phyloP scores from a whole-genome alignment of 2,888 invertebrate genomes.

The Temnothorax ravouxi region DNA sequence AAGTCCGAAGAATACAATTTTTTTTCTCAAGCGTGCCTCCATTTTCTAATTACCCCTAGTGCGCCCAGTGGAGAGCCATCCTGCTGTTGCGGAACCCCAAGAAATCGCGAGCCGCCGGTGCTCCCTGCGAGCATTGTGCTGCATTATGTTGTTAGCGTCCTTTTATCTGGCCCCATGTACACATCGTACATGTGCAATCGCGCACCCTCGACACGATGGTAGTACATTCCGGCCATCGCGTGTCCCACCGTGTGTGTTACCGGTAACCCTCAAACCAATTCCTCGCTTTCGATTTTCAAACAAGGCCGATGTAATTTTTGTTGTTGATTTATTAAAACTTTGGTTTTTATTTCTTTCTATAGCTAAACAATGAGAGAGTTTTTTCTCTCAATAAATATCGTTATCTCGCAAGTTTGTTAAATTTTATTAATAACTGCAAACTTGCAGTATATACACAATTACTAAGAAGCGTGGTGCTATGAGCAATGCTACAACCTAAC shows the following conservation, averaged over 20 bases:
- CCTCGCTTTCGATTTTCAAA: constrained; percentile 32
- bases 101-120: constrained; percentile 66
- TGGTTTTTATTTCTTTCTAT: not conserved
- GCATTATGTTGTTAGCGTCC: constrained; percentile 76
- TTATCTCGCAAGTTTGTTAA: not conserved
- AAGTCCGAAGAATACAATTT: constrained; percentile 38
- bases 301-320: not conserved
- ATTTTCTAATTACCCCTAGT: constrained; percentile 70
- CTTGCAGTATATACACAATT: not conserved
- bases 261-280: constrained; percentile 13
- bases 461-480: not conserved
- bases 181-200: constrained; percentile 59
- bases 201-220: constrained; percentile 68
- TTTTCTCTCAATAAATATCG: not conserved
- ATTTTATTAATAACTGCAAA: not conserved
- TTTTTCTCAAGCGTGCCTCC: constrained; percentile 34
- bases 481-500: not conserved
- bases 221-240: constrained; percentile 64
- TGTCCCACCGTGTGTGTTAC: constrained; percentile 54
- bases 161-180: constrained; percentile 59
- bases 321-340: not conserved
- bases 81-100: constrained; percentile 71
- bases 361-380: not conserved
- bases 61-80: constrained; percentile 64
- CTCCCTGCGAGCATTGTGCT: constrained; percentile 70